Conservation (phyloP, 2,113 vertebrate species). For the Microcebus jonahi region DNA sequence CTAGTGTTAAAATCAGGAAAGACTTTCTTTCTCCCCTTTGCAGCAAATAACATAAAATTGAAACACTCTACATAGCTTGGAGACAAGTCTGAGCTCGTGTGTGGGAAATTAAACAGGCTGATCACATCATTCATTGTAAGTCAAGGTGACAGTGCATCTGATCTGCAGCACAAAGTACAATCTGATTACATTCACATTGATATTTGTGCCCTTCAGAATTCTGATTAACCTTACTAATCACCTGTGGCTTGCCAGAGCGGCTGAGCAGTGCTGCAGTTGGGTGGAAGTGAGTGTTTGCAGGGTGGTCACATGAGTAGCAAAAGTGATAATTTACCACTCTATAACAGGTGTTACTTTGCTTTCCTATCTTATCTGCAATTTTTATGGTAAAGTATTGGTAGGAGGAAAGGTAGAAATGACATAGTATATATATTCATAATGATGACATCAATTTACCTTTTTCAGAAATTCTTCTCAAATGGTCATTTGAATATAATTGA, state of each 20-base stretch:
- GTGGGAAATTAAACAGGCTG: background rate
- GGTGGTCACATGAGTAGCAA: background rate
- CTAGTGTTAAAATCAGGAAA: conserved; percentile 22
- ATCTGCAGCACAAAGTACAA: background rate
- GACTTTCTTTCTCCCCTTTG: background rate
- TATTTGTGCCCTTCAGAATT: background rate
- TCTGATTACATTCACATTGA: background rate
- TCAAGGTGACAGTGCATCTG: background rate
- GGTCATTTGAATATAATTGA: background rate
- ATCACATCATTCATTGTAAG: background rate
- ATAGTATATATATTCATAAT: background rate
- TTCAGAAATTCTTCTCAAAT: background rate
- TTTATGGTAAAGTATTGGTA: background rate
- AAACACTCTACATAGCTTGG: background rate
- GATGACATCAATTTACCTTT: background rate
- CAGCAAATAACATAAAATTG: background rate
- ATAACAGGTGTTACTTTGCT: background rate
- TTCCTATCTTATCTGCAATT: background rate
- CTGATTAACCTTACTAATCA: background rate
- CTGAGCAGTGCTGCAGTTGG: background rate
- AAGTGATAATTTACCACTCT: background rate
- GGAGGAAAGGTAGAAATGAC: background rate
- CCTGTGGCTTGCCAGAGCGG: background rate
- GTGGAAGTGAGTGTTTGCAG: background rate
- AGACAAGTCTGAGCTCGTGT: background rate